Evolutionary conservation across 2,888 invertebrate species (phyloP), one percentile per base, ranked within the genome.

Genomic region (Pterostichus niger): DNA sequence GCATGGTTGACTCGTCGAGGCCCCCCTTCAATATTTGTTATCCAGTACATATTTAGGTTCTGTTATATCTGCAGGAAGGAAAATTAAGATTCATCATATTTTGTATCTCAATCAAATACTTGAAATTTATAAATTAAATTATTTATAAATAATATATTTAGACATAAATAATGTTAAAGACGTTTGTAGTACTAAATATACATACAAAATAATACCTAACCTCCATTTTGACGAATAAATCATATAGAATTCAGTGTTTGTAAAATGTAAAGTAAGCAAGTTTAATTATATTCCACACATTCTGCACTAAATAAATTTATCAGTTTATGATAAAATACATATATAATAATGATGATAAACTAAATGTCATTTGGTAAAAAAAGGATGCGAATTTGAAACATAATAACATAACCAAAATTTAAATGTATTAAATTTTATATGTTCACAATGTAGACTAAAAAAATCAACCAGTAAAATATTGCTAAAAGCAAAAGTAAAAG

Each of bases 1-100:
- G 97, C 97, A 92, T 97, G 97, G 89, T 97, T 97, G 11, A 97
- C 97, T 84, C 97, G 92, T 87, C 95, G 93, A 13, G 97, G 98
- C n/a, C 98, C 98, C 40, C 97, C 97, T 88, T 96, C 96, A 84
- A 97, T 91, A 88, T 94, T 94, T 44, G 95, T 93, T 77, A 96
- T 96, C 98, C 98, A 98, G 89, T 92, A 92, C 95, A 96, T 96
- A 82, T 85, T 86, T n/a, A 71, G 11, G 0, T 9, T 13, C 4
- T 17, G 2, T 71, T 46, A 71, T 10, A 46, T 79, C 52, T 78
- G n/a, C 33, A 76, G 15, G 15, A 56, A 24, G n/a, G 24, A 24
- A 24, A 11, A 10, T 73, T 44, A 0, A 40, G 6, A 54, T 54
- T 54, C 54, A 40, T 17, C 11, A 17, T 54, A 54, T 15, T n/a